phyloP scores from a whole-genome alignment of 2,888 invertebrate species.

The Pachymerium ferrugineum region DNA sequence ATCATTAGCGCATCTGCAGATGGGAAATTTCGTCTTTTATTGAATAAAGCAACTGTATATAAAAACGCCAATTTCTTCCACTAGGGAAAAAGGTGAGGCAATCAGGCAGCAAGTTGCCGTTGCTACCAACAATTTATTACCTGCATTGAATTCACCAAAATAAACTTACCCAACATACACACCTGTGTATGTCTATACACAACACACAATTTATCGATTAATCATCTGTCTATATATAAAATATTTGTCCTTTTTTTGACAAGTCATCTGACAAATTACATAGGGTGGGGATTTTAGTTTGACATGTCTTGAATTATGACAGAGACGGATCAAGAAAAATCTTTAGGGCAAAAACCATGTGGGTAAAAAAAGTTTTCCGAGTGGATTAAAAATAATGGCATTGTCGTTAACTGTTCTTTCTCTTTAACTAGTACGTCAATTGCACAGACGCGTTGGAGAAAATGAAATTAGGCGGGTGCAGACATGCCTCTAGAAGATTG shows the following conservation, averaged over 20 bases:
- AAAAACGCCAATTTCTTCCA: not conserved
- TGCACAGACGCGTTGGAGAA: not conserved
- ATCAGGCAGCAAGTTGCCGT: slow-evolving; percentile 23
- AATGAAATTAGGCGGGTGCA: not conserved
- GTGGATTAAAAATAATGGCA: no score
- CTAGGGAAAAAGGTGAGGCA: not conserved
- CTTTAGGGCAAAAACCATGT: no score
- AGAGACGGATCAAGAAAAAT: no score
- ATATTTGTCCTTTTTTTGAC: not conserved
- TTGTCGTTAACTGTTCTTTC: not conserved
- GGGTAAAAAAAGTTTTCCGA: no score
- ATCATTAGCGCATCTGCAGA: slow-evolving; percentile 8
- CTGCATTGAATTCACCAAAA: slow-evolving; percentile 15
- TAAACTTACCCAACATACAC: slow-evolving; percentile 9
- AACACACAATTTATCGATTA: not conserved
- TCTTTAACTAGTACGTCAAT: slow-evolving; percentile 3
- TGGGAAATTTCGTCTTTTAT: not conserved
- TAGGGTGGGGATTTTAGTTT: not conserved
- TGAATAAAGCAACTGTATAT: not conserved
- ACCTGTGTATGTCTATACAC: not conserved
- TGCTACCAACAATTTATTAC: slow-evolving; percentile 24
- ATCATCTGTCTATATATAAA: not conserved
- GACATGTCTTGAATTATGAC: not conserved
- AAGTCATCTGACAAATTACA: slow-evolving; percentile 7
- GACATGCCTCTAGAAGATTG: slow-evolving; percentile 9